These are phyloP conservation scores for Drosophila melanica DNA, from an alignment of 1,140 invertebrate genomes.

Conservation along the genomic window DNA sequence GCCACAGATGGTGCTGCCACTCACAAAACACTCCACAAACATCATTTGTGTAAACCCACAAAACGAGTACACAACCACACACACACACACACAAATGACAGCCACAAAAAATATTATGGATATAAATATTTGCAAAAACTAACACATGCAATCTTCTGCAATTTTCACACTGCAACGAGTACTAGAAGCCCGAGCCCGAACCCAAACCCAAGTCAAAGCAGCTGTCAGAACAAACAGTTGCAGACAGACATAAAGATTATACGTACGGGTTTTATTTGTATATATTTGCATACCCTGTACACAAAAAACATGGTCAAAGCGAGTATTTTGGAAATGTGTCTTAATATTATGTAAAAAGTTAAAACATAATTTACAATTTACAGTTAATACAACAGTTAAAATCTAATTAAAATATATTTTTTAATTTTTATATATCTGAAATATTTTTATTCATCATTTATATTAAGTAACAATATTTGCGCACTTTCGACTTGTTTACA, in stretches of 20 bases:
- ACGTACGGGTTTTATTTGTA: slow-evolving; percentile 17
- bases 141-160: slow-evolving; percentile 78
- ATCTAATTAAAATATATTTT: too few relatives aligned
- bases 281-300: slow-evolving; percentile 11
- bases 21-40: slow-evolving; percentile 65
- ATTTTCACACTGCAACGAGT: slow-evolving; percentile 64
- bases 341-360: too few relatives aligned
- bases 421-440: too few relatives aligned
- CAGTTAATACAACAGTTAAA: too few relatives aligned
- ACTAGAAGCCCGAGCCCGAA: slow-evolving; percentile 14
- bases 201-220: slow-evolving; percentile 30
- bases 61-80: slow-evolving; percentile 3
- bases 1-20: slow-evolving; percentile 60
- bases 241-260: slow-evolving; percentile 79
- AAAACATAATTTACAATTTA: too few relatives aligned
- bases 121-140: slow-evolving; percentile 68
- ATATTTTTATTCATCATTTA: too few relatives aligned
- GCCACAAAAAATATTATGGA: slow-evolving; percentile 67
- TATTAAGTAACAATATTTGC: too few relatives aligned
- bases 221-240: slow-evolving; percentile 79
- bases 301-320: background rate
- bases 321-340: too few relatives aligned
- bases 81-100: slow-evolving; percentile 59
- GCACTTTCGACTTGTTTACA: background rate
- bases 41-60: slow-evolving; percentile 63